Base-by-base conservation (phyloP, 2,113 vertebrate species). In the Oreocharis arfaki region DNA sequence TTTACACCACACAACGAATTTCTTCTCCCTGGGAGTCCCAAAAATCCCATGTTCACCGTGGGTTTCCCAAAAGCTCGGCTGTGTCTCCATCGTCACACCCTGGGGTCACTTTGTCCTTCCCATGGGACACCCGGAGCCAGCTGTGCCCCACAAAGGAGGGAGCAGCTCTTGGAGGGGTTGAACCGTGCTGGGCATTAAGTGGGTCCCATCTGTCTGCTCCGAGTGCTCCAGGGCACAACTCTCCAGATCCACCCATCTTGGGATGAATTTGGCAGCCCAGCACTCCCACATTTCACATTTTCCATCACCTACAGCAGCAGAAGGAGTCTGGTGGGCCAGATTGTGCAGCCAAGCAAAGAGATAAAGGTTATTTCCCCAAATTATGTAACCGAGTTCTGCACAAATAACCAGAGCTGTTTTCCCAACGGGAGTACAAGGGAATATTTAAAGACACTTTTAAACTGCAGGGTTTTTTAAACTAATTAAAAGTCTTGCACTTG, bases 131-230 rank as follows among this genome's bases (percentile, higher is more conserved):
- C 6, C 2, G 8, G 27, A 75, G 63, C 93, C 52, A 21, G 16
- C 22, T 9, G 23, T 64, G 86, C 57, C 93, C 80, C 41, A 9
- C 16, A 13, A 14, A 16, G 64, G 13, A 16, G n/a, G 30, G 30
- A 65, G n/a, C 3, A 19, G 46, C 83, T 55, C 63, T 27, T 7
- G 8, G 27, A 17, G 67, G 18, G 55, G 26, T 10, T 17, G 61
- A 4, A 5, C 15, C 32, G 2, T 28, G 33, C 41, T 5, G 20
- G 61, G 80, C 17, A 33, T 18, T 35, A 35, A 78, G 21, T 68
- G 75, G 56, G 78, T 90, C 65, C 92, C 83, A 89, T 90, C 90
- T 84, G 94, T 57, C 55, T 42, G 67, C 88, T 75, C 56, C 3
- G 1, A 77, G 77, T 1, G 3, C 52, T 56, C 10, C n/a, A 3